Conservation (phyloP, 1,140 invertebrate genomes). For the Pseudomyrmex pallidus region DNA sequence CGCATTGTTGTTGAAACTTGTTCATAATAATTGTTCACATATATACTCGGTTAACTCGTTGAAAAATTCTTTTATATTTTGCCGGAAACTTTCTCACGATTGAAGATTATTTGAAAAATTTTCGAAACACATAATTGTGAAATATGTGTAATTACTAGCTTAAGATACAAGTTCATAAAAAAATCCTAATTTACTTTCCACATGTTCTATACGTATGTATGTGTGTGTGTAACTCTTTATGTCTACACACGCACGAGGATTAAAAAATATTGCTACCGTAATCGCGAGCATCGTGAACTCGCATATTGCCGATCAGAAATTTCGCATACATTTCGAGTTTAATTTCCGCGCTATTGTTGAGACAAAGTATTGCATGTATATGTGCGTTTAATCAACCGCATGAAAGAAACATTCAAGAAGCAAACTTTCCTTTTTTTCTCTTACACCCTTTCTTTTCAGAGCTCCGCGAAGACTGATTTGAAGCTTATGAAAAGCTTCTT, state of each 20-base stretch:
- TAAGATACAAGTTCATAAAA: no score
- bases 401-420: slow-evolving; percentile 15
- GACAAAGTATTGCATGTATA: background rate
- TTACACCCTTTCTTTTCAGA: no score
- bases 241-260: slow-evolving; percentile 6
- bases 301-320: slow-evolving; percentile 47
- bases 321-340: slow-evolving; percentile 40
- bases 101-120: background rate
- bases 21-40: background rate
- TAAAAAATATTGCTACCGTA: slow-evolving; percentile 37
- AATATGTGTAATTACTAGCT: no score
- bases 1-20: background rate
- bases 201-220: no score
- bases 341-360: slow-evolving; percentile 3
- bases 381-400: slow-evolving; percentile 11
- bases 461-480: no score
- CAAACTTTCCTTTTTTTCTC: slow-evolving; percentile 30
- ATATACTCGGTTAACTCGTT: background rate
- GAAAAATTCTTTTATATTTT: background rate
- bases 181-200: no score
- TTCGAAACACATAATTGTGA: no score
- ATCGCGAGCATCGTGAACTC: slow-evolving; percentile 32
- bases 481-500: no score
- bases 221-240: background rate
- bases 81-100: background rate